phyloP scores from a whole-genome alignment of 2,113 vertebrate species.

The Xenopus tropicalis region DNA sequence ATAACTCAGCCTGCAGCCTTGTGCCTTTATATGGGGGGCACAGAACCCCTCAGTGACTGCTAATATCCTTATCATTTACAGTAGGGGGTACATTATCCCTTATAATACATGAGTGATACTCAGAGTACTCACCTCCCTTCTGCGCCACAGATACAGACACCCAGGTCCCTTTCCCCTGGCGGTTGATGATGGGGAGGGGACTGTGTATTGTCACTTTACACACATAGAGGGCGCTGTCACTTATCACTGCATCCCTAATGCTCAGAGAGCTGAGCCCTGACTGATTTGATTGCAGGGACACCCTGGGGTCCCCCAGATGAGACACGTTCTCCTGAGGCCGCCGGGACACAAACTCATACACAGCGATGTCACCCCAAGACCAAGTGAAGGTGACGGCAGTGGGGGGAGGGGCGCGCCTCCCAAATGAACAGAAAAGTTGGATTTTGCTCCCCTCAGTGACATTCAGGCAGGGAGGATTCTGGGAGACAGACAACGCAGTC shows the following conservation, averaged over 20 bases:
- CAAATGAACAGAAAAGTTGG: background rate
- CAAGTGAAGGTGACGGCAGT: conserved; percentile 3
- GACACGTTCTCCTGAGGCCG: background rate
- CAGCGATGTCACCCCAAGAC: conserved; percentile 2
- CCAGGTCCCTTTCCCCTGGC: background rate
- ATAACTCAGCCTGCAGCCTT: too few species aligned
- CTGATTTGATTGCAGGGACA: background rate
- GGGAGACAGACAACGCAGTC: background rate
- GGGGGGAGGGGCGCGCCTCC: background rate
- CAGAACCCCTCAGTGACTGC: too few species aligned
- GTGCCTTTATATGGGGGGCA: too few species aligned
- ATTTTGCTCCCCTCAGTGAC: background rate
- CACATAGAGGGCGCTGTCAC: background rate
- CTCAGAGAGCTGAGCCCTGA: background rate
- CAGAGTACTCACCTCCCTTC: background rate
- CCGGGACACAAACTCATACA: background rate
- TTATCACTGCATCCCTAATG: background rate
- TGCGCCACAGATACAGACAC: background rate
- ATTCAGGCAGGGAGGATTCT: background rate
- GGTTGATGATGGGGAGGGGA: conserved; percentile 1
- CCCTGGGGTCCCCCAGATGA: background rate
- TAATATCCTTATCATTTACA: too few species aligned
- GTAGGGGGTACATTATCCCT: too few species aligned
- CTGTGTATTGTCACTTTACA: conserved; percentile 11
- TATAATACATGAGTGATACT: too few species aligned